These are phyloP conservation scores for Erebia aethiops DNA, from an alignment of 2,888 invertebrate genomes.

Conservation along the genomic window DNA sequence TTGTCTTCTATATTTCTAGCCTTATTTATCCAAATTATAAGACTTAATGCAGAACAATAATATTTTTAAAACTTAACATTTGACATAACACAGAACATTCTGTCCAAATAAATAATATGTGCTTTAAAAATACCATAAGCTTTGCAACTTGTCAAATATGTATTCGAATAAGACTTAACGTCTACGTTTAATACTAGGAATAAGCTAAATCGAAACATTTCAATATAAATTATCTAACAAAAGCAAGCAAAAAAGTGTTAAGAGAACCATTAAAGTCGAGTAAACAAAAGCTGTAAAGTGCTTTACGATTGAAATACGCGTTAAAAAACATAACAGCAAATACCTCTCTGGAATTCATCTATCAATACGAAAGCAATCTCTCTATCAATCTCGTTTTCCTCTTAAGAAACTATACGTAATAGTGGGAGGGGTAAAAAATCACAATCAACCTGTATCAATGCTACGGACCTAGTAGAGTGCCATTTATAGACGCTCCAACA, in stretches of 20 bases:
- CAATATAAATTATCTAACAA: constrained; percentile 2
- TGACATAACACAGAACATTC: too few relatives aligned
- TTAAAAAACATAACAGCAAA: constrained; percentile 22
- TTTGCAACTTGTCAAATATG: background rate
- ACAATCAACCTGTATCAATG: constrained; percentile 59
- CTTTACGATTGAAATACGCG: constrained; percentile 17
- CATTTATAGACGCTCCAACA: background rate
- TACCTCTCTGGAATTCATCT: constrained; percentile 25
- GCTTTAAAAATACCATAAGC: too few relatives aligned
- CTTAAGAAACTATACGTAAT: constrained; percentile 19
- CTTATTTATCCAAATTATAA: too few relatives aligned
- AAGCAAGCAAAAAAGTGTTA: background rate
- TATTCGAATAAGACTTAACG: too few relatives aligned
- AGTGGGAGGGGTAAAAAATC: constrained; percentile 30
- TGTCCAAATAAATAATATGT: too few relatives aligned
- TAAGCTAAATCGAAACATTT: background rate
- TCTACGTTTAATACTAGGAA: background rate
- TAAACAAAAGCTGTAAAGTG: constrained; percentile 22
- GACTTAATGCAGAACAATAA: too few relatives aligned
- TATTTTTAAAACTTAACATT: too few relatives aligned
- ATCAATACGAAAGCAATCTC: constrained; percentile 30
- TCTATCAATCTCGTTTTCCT: constrained; percentile 26
- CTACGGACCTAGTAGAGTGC: constrained; percentile 8
- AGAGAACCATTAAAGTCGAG: background rate
- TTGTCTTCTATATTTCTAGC: too few relatives aligned